Conservation (phyloP, 2,113 vertebrate genomes). For the Silurus asotus region DNA sequence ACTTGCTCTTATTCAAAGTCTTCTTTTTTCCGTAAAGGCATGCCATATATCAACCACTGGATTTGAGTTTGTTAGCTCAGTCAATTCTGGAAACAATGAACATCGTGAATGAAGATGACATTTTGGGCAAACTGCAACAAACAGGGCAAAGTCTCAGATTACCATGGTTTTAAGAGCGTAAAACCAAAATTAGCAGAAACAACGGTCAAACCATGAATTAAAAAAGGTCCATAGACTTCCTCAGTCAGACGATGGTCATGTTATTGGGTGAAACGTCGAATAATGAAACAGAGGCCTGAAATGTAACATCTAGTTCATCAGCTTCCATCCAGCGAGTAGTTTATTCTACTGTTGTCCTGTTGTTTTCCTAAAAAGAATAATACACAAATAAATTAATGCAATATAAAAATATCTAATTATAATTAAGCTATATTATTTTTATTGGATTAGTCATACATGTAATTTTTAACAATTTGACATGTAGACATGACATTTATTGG, state of each 20-base stretch:
- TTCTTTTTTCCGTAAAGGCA: background rate
- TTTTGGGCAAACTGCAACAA: conserved; percentile 37
- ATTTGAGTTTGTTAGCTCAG: conserved; percentile 24
- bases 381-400: conserved; percentile 7
- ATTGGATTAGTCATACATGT: background rate
- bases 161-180: conserved; percentile 16
- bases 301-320: conserved; percentile 16
- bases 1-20: conserved; percentile 1
- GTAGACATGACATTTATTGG: background rate
- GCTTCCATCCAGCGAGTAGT: background rate
- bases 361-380: conserved; percentile 19
- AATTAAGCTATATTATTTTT: background rate
- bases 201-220: conserved; percentile 15
- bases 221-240: conserved; percentile 21
- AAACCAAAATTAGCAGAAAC: conserved; percentile 27
- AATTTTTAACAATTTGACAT: background rate
- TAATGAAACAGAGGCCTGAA: conserved; percentile 11
- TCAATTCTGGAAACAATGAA: conserved; percentile 21
- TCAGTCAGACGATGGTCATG: conserved; percentile 12
- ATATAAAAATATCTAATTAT: background rate
- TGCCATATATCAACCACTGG: conserved; percentile 3
- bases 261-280: background rate
- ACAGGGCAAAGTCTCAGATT: conserved; percentile 31
- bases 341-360: conserved; percentile 10
- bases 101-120: conserved; percentile 28